Conservation (phyloP, 2,797 vertebrate species). For the Esox lucius region DNA sequence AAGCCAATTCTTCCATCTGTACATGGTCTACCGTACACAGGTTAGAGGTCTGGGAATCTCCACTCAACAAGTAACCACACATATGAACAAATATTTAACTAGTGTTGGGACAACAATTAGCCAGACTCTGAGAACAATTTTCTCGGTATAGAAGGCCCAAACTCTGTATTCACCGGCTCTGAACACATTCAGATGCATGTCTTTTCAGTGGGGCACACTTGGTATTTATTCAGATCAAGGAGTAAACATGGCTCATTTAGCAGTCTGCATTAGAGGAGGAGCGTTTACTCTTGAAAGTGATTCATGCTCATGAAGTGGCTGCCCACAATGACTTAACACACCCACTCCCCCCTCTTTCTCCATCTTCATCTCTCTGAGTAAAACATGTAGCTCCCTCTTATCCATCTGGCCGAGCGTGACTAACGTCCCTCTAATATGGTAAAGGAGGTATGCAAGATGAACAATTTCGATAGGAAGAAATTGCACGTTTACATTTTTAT, state of each 20-base stretch:
- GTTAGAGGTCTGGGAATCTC: neutral
- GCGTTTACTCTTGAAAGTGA: constrained; percentile 39
- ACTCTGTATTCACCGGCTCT: too few relatives aligned
- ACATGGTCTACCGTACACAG: neutral
- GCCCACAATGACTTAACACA: constrained; percentile 38
- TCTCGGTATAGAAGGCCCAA: too few relatives aligned
- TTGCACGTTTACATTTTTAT: neutral
- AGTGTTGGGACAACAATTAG: too few relatives aligned
- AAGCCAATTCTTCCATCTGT: constrained; percentile 5
- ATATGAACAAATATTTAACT: too few relatives aligned
- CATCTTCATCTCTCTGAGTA: constrained; percentile 37
- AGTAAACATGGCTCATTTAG: constrained; percentile 10
- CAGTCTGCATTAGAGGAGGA: neutral
- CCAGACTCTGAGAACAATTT: too few relatives aligned
- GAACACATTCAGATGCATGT: too few relatives aligned
- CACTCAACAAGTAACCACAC: neutral
- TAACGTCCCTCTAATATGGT: neutral
- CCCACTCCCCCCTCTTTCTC: constrained; percentile 30
- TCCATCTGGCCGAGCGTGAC: constrained; percentile 28
- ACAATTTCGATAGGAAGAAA: neutral
- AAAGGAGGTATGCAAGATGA: neutral
- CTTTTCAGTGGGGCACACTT: too few relatives aligned
- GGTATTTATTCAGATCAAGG: neutral
- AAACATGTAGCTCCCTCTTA: constrained; percentile 34
- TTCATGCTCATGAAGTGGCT: constrained; percentile 48